Conservation (phyloP, 2,797 vertebrate species). For the Enteromius treurensis region DNA sequence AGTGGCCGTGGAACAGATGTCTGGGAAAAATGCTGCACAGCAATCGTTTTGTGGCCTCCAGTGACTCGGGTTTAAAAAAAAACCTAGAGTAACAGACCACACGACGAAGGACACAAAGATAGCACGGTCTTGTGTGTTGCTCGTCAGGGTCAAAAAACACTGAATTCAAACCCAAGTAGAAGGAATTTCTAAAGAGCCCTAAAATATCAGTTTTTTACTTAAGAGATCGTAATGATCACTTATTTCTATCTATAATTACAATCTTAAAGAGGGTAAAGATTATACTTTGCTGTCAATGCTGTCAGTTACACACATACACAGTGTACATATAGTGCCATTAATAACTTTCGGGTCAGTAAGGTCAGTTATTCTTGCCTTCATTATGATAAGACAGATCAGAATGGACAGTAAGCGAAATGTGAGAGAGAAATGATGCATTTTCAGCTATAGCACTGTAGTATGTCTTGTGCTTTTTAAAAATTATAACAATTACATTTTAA, state of each 20-base stretch:
- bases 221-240: background rate
- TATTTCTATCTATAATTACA: constrained; percentile 1
- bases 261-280: background rate
- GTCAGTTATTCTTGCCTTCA: background rate
- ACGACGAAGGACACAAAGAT: constrained; percentile 19
- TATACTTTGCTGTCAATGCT: background rate
- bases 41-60: constrained; percentile 35
- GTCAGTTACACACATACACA: background rate
- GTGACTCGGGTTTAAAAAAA: constrained; percentile 26
- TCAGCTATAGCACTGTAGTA: too few species aligned
- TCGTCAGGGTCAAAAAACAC: background rate
- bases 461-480: too few species aligned
- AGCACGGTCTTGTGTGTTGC: background rate
- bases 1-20: constrained; percentile 39
- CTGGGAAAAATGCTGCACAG: constrained; percentile 32
- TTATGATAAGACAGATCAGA: background rate
- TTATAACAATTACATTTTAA: too few species aligned
- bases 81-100: constrained; percentile 25
- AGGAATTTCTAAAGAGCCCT: background rate
- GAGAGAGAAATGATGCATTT: too few species aligned
- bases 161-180: constrained; percentile 9
- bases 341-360: background rate
- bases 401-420: too few species aligned
- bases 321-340: background rate
- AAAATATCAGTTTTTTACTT: background rate